Evolutionary conservation across 2,888 invertebrate species (phyloP).

Genomic region (Ormyrus thymus): DNA sequence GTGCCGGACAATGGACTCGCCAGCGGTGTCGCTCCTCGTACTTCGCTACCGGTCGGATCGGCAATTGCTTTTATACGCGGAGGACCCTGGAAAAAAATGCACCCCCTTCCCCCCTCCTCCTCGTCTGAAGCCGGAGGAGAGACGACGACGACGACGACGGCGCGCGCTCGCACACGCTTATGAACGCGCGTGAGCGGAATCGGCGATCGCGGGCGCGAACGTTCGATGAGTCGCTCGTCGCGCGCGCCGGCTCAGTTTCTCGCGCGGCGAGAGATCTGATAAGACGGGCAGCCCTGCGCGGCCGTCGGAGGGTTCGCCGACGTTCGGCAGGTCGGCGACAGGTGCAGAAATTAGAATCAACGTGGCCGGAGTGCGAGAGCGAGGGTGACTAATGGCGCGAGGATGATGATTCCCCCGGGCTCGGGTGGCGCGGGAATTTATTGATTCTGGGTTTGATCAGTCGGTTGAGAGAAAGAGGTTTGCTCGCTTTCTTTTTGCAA

Average conservation of each 20-base stretch:
- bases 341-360: neutral
- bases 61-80: slow-evolving; percentile 70
- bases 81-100: slow-evolving; percentile 44
- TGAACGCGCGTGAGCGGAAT: slow-evolving; percentile 26
- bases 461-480: too few species aligned
- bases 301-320: too few species aligned
- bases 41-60: slow-evolving; percentile 61
- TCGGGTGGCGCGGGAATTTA: too few species aligned
- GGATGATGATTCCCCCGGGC: too few species aligned
- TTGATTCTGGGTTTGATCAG: too few species aligned
- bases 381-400: too few species aligned
- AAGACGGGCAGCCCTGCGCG: too few species aligned
- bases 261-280: neutral
- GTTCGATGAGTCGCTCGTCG: slow-evolving; percentile 46
- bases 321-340: neutral
- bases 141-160: neutral
- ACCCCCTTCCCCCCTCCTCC: neutral
- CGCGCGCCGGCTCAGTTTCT: neutral
- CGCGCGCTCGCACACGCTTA: slow-evolving; percentile 3
- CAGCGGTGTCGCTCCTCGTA: slow-evolving; percentile 42
- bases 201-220: slow-evolving; percentile 20
- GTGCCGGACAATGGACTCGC: too few species aligned
- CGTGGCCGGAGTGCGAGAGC: neutral
- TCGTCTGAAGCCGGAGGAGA: neutral
- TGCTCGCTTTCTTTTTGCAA: too few species aligned